These are phyloP conservation scores for Okapia johnstoni DNA, from an alignment of 2,113 vertebrate genomes.

Conservation along the genomic window DNA sequence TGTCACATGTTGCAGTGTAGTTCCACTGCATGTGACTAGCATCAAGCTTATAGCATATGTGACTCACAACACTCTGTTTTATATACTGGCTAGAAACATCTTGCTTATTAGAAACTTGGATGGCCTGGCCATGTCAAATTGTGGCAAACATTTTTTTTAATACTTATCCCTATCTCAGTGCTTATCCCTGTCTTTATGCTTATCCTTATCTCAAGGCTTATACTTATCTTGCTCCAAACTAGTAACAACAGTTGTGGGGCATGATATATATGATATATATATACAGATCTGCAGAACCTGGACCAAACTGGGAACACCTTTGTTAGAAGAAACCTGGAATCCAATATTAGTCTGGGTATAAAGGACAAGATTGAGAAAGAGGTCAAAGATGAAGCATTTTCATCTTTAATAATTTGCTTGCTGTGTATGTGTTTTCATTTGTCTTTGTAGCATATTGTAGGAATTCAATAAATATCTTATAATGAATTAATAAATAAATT, in stretches of 20 bases:
- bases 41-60: fast-evolving
- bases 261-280: neutral
- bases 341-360: neutral
- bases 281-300: neutral
- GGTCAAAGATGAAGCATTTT: neutral
- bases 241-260: neutral
- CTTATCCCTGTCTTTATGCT: neutral
- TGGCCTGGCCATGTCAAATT: neutral
- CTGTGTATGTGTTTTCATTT: neutral
- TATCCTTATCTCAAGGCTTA: neutral
- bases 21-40: neutral
- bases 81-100: neutral
- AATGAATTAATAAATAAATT: neutral
- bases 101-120: neutral
- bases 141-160: neutral
- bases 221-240: neutral
- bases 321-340: neutral
- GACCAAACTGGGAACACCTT: neutral
- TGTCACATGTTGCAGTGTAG: neutral
- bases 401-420: neutral
- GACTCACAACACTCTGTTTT: neutral
- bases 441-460: neutral
- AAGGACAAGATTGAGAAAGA: fast-evolving
- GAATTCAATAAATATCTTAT: neutral
- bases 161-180: neutral